These are phyloP conservation scores for Leucopsar rothschildi DNA, from an alignment of 2,113 vertebrate genomes.

Conservation along the genomic window DNA sequence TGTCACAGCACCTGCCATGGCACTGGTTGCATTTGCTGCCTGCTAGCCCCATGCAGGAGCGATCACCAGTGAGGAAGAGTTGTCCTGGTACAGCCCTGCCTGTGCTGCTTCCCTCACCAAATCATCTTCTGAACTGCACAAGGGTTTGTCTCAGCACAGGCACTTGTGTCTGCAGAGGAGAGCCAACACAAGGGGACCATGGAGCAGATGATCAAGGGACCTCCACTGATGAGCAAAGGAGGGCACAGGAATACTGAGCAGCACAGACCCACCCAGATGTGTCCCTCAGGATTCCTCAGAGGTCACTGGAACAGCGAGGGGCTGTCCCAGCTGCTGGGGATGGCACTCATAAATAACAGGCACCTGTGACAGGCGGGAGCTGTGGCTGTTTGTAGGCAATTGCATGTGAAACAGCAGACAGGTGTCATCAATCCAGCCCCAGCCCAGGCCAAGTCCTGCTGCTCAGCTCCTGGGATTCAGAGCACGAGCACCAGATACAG, in stretches of 20 bases:
- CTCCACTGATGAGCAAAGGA: accelerated
- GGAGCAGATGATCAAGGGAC: accelerated
- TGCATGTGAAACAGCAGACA: conserved; percentile 4
- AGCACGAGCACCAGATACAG: not conserved
- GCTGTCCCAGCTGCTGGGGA: not conserved
- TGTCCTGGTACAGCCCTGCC: not conserved
- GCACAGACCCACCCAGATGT: accelerated
- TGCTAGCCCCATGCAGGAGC: not conserved
- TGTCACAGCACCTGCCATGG: not conserved
- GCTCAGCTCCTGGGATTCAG: accelerated
- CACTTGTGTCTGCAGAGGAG: not conserved
- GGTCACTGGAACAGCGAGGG: not conserved
- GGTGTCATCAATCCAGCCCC: not conserved
- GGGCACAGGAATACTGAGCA: not conserved
- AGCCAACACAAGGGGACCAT: accelerated
- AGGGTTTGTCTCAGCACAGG: not conserved
- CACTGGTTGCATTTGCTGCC: not conserved
- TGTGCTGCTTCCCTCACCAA: not conserved
- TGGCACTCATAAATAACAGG: not conserved
- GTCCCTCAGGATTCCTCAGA: not conserved
- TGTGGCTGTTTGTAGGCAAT: not conserved
- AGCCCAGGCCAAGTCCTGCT: not conserved
- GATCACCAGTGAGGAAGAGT: accelerated
- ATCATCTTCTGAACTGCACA: not conserved
- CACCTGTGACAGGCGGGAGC: not conserved